A percentile compares a stretch with the other conserved stretches of the same genome.
Evolutionary conservation across 1,140 invertebrate genomes (phyloP).

Genomic region (Drosophila ohnishii): DNA sequence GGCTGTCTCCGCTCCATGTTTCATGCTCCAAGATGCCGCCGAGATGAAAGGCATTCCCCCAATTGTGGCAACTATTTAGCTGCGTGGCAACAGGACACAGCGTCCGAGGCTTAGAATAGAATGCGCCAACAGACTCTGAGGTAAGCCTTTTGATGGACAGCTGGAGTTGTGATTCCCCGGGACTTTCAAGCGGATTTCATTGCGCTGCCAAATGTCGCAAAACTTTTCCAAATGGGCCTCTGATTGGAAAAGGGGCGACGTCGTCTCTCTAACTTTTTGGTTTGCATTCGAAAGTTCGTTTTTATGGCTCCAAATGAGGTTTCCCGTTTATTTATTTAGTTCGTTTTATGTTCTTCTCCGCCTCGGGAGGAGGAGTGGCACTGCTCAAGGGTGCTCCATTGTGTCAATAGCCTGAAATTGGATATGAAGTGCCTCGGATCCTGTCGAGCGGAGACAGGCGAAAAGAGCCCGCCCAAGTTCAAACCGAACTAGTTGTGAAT

Average conservation of each 20-base stretch:
- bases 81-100: conserved; percentile 41
- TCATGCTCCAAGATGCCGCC: not conserved
- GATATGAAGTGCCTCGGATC: conserved; percentile 43
- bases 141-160: conserved; percentile 43
- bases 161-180: conserved; percentile 9
- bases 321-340: conserved; percentile 31
- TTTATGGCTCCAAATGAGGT: conserved; percentile 40
- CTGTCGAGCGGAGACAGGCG: conserved; percentile 7
- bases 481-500: conserved; percentile 32
- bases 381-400: conserved; percentile 46
- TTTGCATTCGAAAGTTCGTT: conserved; percentile 41
- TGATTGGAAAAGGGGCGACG: conserved; percentile 28
- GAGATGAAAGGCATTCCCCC: conserved; percentile 39
- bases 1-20: conserved; percentile 1
- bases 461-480: conserved; percentile 10
- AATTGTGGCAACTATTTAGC: conserved; percentile 25
- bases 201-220: conserved; percentile 29
- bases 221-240: conserved; percentile 34
- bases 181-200: conserved; percentile 28
- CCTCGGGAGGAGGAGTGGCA: conserved; percentile 1
- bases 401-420: conserved; percentile 63
- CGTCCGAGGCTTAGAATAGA: conserved; percentile 38
- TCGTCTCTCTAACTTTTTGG: conserved; percentile 8
- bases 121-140: conserved; percentile 32
- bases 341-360: conserved; percentile 17